Conservation (phyloP, 2,888 invertebrate genomes). For the Spatulosminthurus flaviceps region DNA sequence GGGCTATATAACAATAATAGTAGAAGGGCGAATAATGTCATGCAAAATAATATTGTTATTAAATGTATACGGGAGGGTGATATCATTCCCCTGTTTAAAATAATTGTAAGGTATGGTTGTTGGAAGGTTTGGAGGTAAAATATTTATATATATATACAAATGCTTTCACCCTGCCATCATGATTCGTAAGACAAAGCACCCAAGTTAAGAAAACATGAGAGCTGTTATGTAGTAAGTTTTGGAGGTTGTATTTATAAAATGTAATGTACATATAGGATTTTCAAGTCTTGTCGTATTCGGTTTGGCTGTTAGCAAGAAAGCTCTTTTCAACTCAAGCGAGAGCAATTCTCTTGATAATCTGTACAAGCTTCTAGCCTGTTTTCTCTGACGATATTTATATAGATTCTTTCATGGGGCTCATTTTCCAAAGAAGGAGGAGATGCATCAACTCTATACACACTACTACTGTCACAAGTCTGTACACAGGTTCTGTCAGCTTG, state of each 20-base stretch:
- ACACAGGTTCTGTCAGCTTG: too few relatives aligned
- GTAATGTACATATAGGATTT: neutral
- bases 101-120: too few relatives aligned
- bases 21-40: too few relatives aligned
- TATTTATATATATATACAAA: neutral
- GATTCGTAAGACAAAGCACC: conserved; percentile 23
- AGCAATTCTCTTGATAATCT: conserved; percentile 9
- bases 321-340: conserved; percentile 5
- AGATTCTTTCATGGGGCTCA: too few relatives aligned
- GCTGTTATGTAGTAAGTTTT: conserved; percentile 35
- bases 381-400: neutral
- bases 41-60: too few relatives aligned
- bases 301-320: conserved; percentile 23
- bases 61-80: too few relatives aligned
- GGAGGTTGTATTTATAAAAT: neutral
- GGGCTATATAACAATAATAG: too few relatives aligned
- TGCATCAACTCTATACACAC: too few relatives aligned
- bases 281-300: conserved; percentile 5
- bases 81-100: too few relatives aligned
- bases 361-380: neutral
- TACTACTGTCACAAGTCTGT: too few relatives aligned
- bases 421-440: too few relatives aligned
- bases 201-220: conserved; percentile 41
- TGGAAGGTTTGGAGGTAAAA: too few relatives aligned
- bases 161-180: conserved; percentile 29